Percentiles rank a stretch among this genome's conserved stretches.
phyloP scores from a whole-genome alignment of 1,140 invertebrate genomes.

The Meloidogyne exigua region DNA sequence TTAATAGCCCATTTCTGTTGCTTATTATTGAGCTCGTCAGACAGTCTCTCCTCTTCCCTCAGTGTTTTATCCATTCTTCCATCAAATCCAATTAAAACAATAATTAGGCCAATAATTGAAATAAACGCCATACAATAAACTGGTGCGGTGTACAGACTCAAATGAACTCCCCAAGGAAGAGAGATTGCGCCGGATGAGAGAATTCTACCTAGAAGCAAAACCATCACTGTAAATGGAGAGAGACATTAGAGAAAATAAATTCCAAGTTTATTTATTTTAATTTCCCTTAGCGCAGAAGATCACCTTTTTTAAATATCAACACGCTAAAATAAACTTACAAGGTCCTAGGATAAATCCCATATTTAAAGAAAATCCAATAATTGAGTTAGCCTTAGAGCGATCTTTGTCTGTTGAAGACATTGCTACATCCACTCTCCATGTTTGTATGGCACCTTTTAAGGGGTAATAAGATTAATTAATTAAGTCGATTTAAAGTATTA shows the following conservation, averaged over 20 bases:
- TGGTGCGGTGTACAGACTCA: slow-evolving; percentile 19
- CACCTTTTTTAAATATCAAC: too few relatives aligned
- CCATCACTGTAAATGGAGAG: neutral
- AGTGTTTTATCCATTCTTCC: slow-evolving; percentile 9
- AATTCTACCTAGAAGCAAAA: neutral
- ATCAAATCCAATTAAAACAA: slow-evolving; percentile 7
- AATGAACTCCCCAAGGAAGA: slow-evolving; percentile 17
- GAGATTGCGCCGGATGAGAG: neutral
- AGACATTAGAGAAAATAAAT: neutral
- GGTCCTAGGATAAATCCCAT: slow-evolving; percentile 46
- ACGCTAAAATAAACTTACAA: slow-evolving; percentile 33
- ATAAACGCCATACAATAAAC: slow-evolving; percentile 6
- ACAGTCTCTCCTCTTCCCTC: neutral
- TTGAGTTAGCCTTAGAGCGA: slow-evolving; percentile 19
- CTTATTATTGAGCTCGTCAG: too few relatives aligned
- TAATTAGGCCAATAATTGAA: neutral
- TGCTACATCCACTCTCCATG: neutral
- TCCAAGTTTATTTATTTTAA: too few relatives aligned
- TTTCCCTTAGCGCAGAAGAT: too few relatives aligned
- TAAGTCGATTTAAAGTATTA: too few relatives aligned
- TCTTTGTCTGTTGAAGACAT: slow-evolving; percentile 11
- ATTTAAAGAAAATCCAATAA: slow-evolving; percentile 41
- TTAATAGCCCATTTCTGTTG: neutral
- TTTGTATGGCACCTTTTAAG: neutral
- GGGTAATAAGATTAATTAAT: neutral